Percentiles rank a stretch among this genome's conserved stretches.
Evolutionary conservation across 1,140 invertebrate genomes (phyloP).

Genomic region (Liolophura sinensis): DNA sequence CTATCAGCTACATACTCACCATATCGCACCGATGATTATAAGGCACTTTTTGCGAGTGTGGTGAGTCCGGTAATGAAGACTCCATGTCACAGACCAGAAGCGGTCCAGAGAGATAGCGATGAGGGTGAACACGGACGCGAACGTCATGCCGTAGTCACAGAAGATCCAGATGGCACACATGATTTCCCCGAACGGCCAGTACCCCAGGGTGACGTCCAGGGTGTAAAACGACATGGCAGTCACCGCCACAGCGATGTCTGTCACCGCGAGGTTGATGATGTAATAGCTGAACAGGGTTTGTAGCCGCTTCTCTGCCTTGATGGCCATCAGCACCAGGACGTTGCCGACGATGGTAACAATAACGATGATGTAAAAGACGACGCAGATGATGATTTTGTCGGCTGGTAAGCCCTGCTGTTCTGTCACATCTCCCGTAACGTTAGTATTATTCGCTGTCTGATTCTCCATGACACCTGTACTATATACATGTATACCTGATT

Average conservation of each 20-base stretch:
- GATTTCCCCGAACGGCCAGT: slow-evolving; percentile 49
- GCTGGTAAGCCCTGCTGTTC: slow-evolving; percentile 1
- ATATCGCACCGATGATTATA: slow-evolving; percentile 39
- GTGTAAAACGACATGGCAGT: slow-evolving; percentile 48
- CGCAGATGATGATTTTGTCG: slow-evolving; percentile 24
- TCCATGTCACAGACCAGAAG: slow-evolving; percentile 56
- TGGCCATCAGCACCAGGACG: slow-evolving; percentile 38
- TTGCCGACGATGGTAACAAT: slow-evolving; percentile 39
- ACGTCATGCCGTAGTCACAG: slow-evolving; percentile 58
- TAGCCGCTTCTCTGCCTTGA: slow-evolving; percentile 37
- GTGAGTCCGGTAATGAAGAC: slow-evolving; percentile 47
- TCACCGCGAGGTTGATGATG: slow-evolving; percentile 47
- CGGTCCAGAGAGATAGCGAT: slow-evolving; percentile 57
- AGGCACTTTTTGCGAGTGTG: slow-evolving; percentile 46
- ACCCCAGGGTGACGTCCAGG: slow-evolving; percentile 37
- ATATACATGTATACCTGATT: too few species aligned
- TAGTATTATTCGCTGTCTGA: too few species aligned
- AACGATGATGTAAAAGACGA: slow-evolving; percentile 24
- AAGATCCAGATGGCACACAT: slow-evolving; percentile 58
- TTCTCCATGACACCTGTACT: too few species aligned
- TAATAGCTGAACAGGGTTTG: slow-evolving; percentile 47
- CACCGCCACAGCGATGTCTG: slow-evolving; percentile 37
- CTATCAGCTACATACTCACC: slow-evolving; percentile 26
- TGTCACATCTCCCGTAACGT: too few species aligned
- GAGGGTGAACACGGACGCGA: slow-evolving; percentile 56